Percentiles rank a stretch among this genome's conserved stretches.
Conservation (phyloP, 2,888 invertebrate species). For the Phania funesta region DNA sequence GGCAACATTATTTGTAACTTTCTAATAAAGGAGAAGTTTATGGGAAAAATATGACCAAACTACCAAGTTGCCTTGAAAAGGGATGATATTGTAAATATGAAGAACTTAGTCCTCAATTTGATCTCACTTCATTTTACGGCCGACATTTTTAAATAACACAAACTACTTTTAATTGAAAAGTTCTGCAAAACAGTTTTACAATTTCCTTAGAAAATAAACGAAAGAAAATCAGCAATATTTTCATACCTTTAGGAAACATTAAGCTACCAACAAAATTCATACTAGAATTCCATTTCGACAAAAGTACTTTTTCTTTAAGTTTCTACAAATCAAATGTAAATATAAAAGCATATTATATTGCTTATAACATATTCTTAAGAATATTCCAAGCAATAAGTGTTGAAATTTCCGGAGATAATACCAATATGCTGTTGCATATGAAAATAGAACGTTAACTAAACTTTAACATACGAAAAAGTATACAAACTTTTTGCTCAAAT, state of each 20-base stretch:
- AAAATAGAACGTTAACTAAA: background rate
- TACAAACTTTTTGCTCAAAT: background rate
- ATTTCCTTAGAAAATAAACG: no score
- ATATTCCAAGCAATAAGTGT: constrained; percentile 40
- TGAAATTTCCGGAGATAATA: constrained; percentile 20
- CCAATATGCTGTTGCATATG: background rate
- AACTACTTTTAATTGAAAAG: no score
- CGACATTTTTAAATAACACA: no score
- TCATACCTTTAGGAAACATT: constrained; percentile 11
- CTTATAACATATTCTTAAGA: constrained; percentile 4
- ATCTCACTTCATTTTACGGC: no score
- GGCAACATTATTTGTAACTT: no score
- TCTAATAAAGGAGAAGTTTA: no score
- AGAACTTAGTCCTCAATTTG: no score
- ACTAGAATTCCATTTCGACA: background rate
- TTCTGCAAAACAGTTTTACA: no score
- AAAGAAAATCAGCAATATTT: background rate
- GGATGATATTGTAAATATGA: no score
- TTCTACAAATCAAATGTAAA: background rate
- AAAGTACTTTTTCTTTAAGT: background rate
- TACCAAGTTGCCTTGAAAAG: no score
- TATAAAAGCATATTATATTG: constrained; percentile 1
- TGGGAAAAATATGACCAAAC: no score
- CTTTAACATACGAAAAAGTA: constrained; percentile 17
- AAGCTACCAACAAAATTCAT: background rate